Percentiles rank a stretch among this genome's conserved stretches.
Evolutionary conservation across 1,140 invertebrate species (phyloP).

Genomic region (Pachyrhynchus sulphureomaculatus): DNA sequence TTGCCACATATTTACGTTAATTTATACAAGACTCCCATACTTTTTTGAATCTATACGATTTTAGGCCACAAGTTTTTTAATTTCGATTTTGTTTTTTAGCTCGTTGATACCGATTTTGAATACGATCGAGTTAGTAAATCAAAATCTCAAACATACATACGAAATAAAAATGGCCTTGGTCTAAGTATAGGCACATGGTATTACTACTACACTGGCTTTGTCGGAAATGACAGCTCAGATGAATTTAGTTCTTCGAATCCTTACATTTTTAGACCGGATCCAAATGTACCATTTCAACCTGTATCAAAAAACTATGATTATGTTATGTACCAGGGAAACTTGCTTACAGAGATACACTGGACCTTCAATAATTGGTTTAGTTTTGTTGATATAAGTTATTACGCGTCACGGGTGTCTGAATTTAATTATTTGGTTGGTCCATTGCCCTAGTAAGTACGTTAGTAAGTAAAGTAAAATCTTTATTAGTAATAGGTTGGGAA

Average conservation of each 20-base stretch:
- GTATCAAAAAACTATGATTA: constrained; percentile 54
- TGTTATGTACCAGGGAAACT: constrained; percentile 64
- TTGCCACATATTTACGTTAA: too few species aligned
- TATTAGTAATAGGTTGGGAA: not conserved
- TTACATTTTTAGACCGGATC: constrained; percentile 80
- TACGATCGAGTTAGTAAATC: constrained; percentile 55
- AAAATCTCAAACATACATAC: constrained; percentile 55
- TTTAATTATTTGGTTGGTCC: constrained; percentile 93
- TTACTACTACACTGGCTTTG: constrained; percentile 61
- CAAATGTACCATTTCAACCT: constrained; percentile 44
- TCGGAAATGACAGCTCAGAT: constrained; percentile 58
- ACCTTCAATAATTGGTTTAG: constrained; percentile 72
- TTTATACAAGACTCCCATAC: too few species aligned
- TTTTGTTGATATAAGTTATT: constrained; percentile 76
- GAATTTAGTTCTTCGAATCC: constrained; percentile 71
- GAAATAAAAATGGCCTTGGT: constrained; percentile 52
- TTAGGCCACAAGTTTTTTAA: too few species aligned
- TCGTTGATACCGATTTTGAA: too few species aligned
- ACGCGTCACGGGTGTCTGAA: constrained; percentile 67
- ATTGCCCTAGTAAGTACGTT: constrained; percentile 69
- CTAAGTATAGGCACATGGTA: constrained; percentile 72
- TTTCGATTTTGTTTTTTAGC: too few species aligned
- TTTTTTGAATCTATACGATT: too few species aligned
- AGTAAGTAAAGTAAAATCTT: constrained; percentile 5
- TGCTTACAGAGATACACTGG: constrained; percentile 83